These are phyloP conservation scores for Cepaea nemoralis DNA, from an alignment of 1,140 invertebrate genomes.

Conservation along the genomic window DNA sequence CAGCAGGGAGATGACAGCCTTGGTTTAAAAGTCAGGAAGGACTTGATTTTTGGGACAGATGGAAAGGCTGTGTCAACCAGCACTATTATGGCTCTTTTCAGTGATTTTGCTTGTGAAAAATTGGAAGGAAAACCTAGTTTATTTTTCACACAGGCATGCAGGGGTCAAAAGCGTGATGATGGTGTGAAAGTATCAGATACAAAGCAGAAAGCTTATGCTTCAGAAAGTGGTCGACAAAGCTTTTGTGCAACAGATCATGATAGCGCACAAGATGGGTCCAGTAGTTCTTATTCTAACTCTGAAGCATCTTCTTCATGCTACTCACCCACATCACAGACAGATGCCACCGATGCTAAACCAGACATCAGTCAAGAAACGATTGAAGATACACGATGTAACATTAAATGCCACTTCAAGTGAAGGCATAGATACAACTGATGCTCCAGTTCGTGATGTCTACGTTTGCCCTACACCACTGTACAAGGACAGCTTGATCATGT, in stretches of 20 bases:
- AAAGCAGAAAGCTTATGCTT: not conserved
- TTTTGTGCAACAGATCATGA: not conserved
- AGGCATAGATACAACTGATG: slow-evolving; percentile 9
- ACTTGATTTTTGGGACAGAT: too few relatives aligned
- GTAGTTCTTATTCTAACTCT: not conserved
- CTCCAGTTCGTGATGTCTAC: not conserved
- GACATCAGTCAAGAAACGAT: not conserved
- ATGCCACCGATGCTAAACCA: not conserved
- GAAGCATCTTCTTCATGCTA: not conserved
- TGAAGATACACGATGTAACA: not conserved
- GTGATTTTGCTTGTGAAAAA: too few relatives aligned
- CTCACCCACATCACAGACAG: not conserved
- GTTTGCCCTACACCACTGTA: slow-evolving; percentile 77
- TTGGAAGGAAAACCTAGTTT: too few relatives aligned
- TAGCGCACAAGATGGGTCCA: not conserved
- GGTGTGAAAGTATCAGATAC: slow-evolving; percentile 51
- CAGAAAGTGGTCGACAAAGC: not conserved
- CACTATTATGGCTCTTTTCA: too few relatives aligned
- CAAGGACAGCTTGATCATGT: slow-evolving; percentile 92
- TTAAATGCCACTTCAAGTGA: slow-evolving; percentile 1
- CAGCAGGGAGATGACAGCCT: too few relatives aligned
- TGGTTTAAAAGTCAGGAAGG: too few relatives aligned
- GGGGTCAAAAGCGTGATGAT: slow-evolving; percentile 56
- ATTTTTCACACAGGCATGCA: slow-evolving; percentile 58
- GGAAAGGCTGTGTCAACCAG: too few relatives aligned